These are phyloP conservation scores for Frieseomelitta varia DNA, from an alignment of 1,140 invertebrate species.

Conservation along the genomic window DNA sequence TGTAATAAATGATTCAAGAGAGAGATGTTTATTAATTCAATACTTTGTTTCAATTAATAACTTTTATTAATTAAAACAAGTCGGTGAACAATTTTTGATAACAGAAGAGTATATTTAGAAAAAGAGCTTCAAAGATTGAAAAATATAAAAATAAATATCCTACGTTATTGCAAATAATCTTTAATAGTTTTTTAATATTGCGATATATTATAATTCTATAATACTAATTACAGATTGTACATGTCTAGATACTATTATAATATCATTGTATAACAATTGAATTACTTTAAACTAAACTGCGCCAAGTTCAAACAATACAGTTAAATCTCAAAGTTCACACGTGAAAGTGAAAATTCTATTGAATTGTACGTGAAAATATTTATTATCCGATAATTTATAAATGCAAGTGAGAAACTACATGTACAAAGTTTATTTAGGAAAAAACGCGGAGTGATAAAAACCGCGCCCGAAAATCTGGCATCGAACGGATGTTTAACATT, in stretches of 20 bases:
- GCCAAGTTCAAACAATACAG: background rate
- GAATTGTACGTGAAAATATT: background rate
- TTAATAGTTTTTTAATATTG: too few relatives aligned
- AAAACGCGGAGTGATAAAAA: background rate
- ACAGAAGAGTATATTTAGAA: too few relatives aligned
- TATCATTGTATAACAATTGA: background rate
- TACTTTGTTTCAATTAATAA: too few relatives aligned
- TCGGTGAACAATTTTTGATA: background rate
- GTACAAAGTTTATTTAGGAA: background rate
- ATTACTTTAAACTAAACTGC: background rate
- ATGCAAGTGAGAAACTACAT: background rate
- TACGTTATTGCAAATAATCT: too few relatives aligned
- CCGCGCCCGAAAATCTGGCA: slow-evolving; percentile 18
- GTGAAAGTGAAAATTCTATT: background rate
- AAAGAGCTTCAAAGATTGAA: background rate
- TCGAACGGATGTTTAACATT: background rate
- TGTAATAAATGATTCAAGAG: background rate
- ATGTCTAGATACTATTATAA: too few relatives aligned
- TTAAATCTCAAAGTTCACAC: background rate
- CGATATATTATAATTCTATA: too few relatives aligned
- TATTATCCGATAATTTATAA: background rate
- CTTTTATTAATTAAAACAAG: too few relatives aligned
- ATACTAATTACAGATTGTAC: too few relatives aligned
- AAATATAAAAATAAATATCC: too few relatives aligned
- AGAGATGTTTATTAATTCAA: too few relatives aligned